phyloP scores from a whole-genome alignment of 2,797 vertebrate species.

The Chelidonichthys spinosus region DNA sequence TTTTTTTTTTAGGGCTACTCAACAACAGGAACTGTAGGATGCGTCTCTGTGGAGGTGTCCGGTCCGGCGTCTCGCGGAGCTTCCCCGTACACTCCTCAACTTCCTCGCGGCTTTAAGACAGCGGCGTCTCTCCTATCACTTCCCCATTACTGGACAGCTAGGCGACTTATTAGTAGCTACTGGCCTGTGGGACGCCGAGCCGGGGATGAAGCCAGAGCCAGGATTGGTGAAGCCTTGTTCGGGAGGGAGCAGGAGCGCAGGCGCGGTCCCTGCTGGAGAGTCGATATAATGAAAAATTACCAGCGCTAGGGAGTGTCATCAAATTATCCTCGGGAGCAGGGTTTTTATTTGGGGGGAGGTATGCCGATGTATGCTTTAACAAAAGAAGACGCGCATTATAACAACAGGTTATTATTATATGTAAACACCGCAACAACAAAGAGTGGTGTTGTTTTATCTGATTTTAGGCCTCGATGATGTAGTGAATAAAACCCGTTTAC shows the following conservation, averaged over 20 bases:
- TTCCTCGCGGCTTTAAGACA: conserved; percentile 74
- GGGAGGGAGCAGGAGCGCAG: conserved; percentile 78
- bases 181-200: conserved; percentile 81
- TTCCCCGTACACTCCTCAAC: conserved; percentile 74
- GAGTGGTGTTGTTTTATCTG: neutral
- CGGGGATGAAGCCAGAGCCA: conserved; percentile 80
- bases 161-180: conserved; percentile 70
- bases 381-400: conserved; percentile 7
- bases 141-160: conserved; percentile 77
- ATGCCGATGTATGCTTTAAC: neutral
- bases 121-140: conserved; percentile 71
- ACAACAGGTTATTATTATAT: conserved; percentile 8
- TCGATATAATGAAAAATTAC: conserved; percentile 75
- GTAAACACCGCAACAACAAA: conserved; percentile 29
- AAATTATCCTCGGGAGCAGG: conserved; percentile 74
- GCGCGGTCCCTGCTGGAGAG: conserved; percentile 81
- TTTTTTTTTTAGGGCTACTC: conserved; percentile 60
- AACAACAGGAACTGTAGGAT: conserved; percentile 70
- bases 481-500: conserved; percentile 7
- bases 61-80: conserved; percentile 55
- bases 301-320: conserved; percentile 82
- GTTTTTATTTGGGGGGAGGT: neutral
- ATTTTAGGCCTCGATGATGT: neutral
- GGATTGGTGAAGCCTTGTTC: conserved; percentile 79
- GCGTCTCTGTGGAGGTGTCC: conserved; percentile 64